Evolutionary conservation across 2,113 vertebrate species (phyloP).

Genomic region (Antechinus stuartii): DNA sequence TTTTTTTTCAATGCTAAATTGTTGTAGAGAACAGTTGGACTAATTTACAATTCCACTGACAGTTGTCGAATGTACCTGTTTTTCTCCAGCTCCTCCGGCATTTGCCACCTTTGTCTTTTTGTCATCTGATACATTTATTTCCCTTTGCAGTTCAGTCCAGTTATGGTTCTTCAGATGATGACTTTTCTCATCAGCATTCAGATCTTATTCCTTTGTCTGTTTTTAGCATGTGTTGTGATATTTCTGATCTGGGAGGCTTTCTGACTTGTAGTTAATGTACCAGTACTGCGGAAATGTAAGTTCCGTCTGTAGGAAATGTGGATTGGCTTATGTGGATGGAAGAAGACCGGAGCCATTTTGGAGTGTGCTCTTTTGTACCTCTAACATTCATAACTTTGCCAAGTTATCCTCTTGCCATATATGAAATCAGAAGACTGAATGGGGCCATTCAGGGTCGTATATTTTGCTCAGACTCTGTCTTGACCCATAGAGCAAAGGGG

Average conservation of each 20-base stretch:
- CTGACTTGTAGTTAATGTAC: conserved; percentile 56
- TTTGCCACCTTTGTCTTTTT: neutral
- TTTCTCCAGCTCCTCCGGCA: neutral
- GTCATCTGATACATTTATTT: conserved; percentile 25
- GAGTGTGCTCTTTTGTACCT: conserved; percentile 38
- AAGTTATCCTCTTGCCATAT: neutral
- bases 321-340: conserved; percentile 34
- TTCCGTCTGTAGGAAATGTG: conserved; percentile 48
- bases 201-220: conserved; percentile 54
- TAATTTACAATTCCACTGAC: neutral
- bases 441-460: conserved; percentile 10
- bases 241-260: conserved; percentile 34
- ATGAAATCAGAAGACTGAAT: conserved; percentile 8
- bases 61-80: neutral
- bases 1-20: neutral
- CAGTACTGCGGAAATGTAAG: conserved; percentile 55
- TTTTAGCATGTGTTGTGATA: conserved; percentile 48
- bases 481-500: neutral
- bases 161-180: conserved; percentile 25
- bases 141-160: neutral
- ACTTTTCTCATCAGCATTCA: conserved; percentile 46
- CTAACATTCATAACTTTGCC: conserved; percentile 25
- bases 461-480: conserved; percentile 13
- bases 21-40: neutral
- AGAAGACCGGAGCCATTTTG: conserved; percentile 34